Conservation (phyloP, 2,797 vertebrate genomes). For the Spinus pinus region DNA sequence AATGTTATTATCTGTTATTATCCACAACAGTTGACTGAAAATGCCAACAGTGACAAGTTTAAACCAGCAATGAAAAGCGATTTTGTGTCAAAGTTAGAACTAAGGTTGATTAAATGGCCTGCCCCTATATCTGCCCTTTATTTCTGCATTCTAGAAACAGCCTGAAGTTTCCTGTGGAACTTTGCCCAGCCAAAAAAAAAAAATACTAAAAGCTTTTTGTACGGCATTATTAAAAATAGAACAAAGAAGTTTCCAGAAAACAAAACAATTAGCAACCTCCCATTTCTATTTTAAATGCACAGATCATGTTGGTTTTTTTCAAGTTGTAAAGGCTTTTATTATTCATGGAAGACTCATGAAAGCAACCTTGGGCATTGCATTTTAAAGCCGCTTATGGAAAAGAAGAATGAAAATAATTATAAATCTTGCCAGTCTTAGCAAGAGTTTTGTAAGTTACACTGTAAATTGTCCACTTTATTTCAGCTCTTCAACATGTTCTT, state of each 20-base stretch:
- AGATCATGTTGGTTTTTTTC: not conserved
- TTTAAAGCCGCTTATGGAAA: not conserved
- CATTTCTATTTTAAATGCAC: not conserved
- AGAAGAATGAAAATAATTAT: not conserved
- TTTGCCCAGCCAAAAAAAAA: not conserved
- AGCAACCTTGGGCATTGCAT: not conserved
- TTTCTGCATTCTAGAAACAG: not conserved
- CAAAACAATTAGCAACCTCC: not conserved
- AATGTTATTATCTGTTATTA: not conserved
- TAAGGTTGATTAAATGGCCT: not conserved
- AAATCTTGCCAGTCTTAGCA: not conserved
- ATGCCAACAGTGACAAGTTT: not conserved
- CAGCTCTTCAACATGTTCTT: not conserved
- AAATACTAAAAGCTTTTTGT: not conserved
- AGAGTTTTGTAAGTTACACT: not conserved
- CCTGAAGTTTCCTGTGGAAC: not conserved
- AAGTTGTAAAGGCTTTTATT: not conserved
- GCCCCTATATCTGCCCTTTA: not conserved
- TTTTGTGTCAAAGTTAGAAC: not conserved
- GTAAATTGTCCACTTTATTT: not conserved
- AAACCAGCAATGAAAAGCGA: not conserved
- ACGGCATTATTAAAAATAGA: not conserved
- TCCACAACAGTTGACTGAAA: not conserved
- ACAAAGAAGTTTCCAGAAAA: not conserved
- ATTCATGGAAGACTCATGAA: not conserved